A percentile compares a stretch with the other conserved stretches of the same genome.
phyloP scores from a whole-genome alignment of 2,113 vertebrate species.

The Pelecanus crispus region DNA sequence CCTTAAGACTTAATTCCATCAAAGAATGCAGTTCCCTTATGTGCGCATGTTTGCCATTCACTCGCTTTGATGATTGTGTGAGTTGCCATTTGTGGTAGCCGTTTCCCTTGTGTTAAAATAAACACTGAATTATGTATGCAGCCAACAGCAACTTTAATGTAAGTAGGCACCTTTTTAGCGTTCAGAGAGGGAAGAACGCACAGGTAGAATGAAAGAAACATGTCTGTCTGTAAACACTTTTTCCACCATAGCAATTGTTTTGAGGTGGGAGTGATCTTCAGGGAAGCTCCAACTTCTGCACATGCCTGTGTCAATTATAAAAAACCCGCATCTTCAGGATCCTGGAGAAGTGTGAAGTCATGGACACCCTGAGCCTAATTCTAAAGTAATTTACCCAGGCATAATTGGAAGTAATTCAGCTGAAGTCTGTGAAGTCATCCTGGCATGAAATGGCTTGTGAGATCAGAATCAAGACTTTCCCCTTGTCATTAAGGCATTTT shows the following conservation, averaged over 20 bases:
- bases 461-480: not conserved
- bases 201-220: not conserved
- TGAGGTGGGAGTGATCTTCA: not conserved
- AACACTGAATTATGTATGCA: not conserved
- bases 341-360: not conserved
- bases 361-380: not conserved
- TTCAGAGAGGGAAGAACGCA: not conserved
- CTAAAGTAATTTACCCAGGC: not conserved
- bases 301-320: not conserved
- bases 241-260: not conserved
- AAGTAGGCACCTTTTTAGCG: not conserved
- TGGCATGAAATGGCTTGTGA: not conserved
- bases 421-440: not conserved
- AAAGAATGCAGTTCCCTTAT: not conserved
- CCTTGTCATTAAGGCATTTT: not conserved
- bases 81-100: slow-evolving; percentile 8
- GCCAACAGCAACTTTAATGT: not conserved
- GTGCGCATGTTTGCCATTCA: not conserved
- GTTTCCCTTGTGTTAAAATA: not conserved
- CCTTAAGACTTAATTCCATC: not conserved
- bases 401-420: not conserved
- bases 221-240: not conserved
- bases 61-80: not conserved
- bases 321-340: not conserved
- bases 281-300: not conserved